phyloP scores from a whole-genome alignment of 2,888 invertebrate genomes.

The Minunthozetes semirufus region DNA sequence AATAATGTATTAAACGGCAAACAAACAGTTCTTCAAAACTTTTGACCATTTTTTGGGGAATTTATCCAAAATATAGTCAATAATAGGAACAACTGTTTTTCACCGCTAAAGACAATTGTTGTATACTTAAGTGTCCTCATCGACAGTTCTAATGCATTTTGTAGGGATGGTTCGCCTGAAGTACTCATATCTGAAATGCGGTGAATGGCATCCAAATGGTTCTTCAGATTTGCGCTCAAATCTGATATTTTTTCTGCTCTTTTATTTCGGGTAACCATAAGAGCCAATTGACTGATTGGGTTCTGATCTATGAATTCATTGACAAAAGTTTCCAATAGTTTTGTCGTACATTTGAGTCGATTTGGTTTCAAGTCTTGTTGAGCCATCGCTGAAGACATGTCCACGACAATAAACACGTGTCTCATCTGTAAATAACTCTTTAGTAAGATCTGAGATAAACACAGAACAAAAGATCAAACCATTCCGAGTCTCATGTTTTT shows the following conservation, averaged over 20 bases:
- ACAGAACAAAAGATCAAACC: slow-evolving; percentile 45
- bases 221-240: slow-evolving; percentile 63
- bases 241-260: slow-evolving; percentile 86
- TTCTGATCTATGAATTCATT: slow-evolving; percentile 98
- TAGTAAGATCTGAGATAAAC: not conserved
- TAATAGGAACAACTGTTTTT: not conserved
- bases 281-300: slow-evolving; percentile 92
- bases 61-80: no score
- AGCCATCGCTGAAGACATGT: slow-evolving; percentile 89
- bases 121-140: slow-evolving; percentile 63
- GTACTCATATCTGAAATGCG: slow-evolving; percentile 58
- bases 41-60: no score
- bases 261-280: slow-evolving; percentile 84
- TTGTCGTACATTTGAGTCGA: slow-evolving; percentile 73
- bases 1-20: not conserved
- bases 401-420: slow-evolving; percentile 81
- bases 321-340: slow-evolving; percentile 83
- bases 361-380: slow-evolving; percentile 93
- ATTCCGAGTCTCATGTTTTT: slow-evolving; percentile 81
- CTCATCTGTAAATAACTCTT: slow-evolving; percentile 63
- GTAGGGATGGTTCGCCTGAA: slow-evolving; percentile 87
- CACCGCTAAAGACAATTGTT: not conserved
- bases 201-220: slow-evolving; percentile 50
- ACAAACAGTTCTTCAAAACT: not conserved
- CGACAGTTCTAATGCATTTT: slow-evolving; percentile 87